Evolutionary conservation across 2,888 invertebrate species (phyloP).

Genomic region (Cheilosia soror): DNA sequence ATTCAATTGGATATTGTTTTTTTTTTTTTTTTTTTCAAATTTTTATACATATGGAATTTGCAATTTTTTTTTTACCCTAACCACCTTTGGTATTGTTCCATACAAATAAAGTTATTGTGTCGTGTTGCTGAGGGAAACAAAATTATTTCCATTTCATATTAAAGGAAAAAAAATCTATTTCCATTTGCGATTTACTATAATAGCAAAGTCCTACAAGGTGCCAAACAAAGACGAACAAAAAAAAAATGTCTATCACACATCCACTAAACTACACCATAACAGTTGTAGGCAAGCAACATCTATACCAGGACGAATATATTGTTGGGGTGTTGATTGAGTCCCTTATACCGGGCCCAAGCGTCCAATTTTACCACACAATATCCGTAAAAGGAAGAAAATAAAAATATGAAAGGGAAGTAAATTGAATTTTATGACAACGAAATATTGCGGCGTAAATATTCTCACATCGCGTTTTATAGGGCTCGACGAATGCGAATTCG

Average conservation of each 20-base stretch:
- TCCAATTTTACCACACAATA: constrained; percentile 6
- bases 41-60: constrained; percentile 21
- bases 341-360: constrained; percentile 13
- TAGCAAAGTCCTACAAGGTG: too few species aligned
- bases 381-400: background rate
- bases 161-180: too few species aligned
- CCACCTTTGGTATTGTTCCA: too few species aligned
- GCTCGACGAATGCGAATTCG: constrained; percentile 25
- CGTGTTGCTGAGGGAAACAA: too few species aligned
- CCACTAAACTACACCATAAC: too few species aligned
- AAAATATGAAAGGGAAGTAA: constrained; percentile 41
- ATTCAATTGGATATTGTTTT: constrained; percentile 18
- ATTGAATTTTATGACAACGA: constrained; percentile 50
- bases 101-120: too few species aligned
- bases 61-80: background rate
- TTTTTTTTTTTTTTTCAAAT: constrained; percentile 21
- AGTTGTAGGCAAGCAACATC: too few species aligned
- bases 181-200: too few species aligned
- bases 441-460: constrained; percentile 48
- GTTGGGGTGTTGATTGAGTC: constrained; percentile 35
- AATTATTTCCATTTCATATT: too few species aligned
- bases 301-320: background rate
- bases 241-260: too few species aligned
- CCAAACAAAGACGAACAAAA: too few species aligned
- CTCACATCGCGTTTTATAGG: constrained; percentile 45